phyloP scores from a whole-genome alignment of 2,113 vertebrate species.

The Zosterops borbonicus region DNA sequence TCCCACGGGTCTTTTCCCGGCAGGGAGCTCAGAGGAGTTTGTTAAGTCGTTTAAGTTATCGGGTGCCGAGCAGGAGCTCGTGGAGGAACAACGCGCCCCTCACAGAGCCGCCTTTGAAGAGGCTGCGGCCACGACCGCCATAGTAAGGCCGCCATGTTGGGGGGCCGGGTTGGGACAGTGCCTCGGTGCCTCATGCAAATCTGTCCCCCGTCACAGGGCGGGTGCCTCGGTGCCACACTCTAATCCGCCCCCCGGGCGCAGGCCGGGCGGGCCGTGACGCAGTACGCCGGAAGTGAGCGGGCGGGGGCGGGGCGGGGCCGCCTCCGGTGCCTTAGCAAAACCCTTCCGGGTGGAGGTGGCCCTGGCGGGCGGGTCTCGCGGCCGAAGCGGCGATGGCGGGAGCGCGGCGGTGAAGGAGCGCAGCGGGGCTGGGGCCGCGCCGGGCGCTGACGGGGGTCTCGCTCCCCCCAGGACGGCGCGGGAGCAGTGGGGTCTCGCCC shows the following conservation, averaged over 20 bases:
- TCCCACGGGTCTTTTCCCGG: too few species aligned
- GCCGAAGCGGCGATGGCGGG: background rate
- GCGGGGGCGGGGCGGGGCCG: background rate
- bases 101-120: too few species aligned
- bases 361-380: background rate
- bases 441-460: background rate
- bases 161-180: background rate
- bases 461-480: background rate
- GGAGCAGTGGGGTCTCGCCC: conserved; percentile 14
- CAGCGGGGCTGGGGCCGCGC: background rate
- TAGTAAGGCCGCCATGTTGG: background rate
- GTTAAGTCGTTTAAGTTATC: too few species aligned
- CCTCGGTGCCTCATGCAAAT: background rate
- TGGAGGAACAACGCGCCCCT: background rate
- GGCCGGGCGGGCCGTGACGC: background rate
- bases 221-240: background rate
- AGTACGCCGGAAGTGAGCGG: background rate
- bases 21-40: background rate
- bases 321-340: background rate
- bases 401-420: background rate
- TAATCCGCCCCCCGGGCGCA: background rate
- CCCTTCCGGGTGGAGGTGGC: conserved; percentile 14
- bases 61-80: background rate
- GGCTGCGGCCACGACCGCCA: too few species aligned
- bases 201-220: background rate